These are phyloP conservation scores for cat (Felis catus) DNA, from an alignment of 2,113 vertebrate species.

Conservation along the genomic window F.catus_Fca126_mat1.0 CM031425.1:34256501-34257000, in stretches of 20 bases:
- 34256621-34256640: neutral
- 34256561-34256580: neutral
- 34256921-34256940: neutral
- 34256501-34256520: neutral
- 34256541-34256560: neutral
- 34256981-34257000: neutral
- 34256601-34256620: neutral
- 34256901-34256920: neutral
- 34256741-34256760: neutral
- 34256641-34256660: neutral
- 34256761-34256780: neutral
- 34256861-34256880: neutral
- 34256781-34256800: neutral
- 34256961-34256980: neutral
- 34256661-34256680: neutral
- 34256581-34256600: neutral
- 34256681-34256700: neutral
- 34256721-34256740: neutral
- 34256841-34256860: neutral
- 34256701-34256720: neutral
- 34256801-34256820: neutral
- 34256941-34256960: neutral
- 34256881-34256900: neutral
- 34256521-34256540: neutral
- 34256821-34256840: neutral